Conservation (phyloP, 2,797 vertebrate species). For the Peromyscus eremicus region DNA sequence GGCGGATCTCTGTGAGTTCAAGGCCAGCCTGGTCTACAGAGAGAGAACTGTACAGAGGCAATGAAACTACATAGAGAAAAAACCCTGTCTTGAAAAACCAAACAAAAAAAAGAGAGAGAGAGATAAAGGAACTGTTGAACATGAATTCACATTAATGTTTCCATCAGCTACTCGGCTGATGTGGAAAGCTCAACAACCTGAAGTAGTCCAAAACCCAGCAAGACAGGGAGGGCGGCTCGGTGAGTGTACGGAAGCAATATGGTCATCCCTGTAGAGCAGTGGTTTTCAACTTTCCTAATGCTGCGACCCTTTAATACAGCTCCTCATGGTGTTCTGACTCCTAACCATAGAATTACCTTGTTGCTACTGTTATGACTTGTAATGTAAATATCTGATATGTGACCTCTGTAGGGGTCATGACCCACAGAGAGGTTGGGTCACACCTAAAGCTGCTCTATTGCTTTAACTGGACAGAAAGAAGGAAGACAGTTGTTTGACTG, state of each 20-base stretch:
- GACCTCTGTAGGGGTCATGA: neutral
- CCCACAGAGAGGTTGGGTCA: neutral
- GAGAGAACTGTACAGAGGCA: no score
- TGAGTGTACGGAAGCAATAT: neutral
- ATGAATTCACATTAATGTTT: constrained; percentile 8
- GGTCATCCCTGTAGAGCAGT: neutral
- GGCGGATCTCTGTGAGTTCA: no score
- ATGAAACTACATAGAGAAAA: no score
- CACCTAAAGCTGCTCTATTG: neutral
- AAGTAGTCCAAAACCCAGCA: neutral
- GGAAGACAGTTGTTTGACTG: neutral
- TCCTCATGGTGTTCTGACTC: neutral
- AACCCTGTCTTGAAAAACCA: no score
- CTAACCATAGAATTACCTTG: neutral
- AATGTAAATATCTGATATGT: neutral
- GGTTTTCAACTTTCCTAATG: neutral
- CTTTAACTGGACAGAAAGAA: neutral
- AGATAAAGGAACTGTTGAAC: neutral
- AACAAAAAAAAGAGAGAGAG: no score
- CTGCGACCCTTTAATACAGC: neutral
- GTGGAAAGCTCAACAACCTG: neutral
- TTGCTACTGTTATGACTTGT: neutral
- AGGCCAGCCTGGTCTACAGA: no score
- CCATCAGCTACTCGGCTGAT: neutral
- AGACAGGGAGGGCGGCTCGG: neutral